These are phyloP conservation scores for Chascanopsetta lugubris DNA, from an alignment of 2,113 vertebrate genomes.

Conservation along the genomic window DNA sequence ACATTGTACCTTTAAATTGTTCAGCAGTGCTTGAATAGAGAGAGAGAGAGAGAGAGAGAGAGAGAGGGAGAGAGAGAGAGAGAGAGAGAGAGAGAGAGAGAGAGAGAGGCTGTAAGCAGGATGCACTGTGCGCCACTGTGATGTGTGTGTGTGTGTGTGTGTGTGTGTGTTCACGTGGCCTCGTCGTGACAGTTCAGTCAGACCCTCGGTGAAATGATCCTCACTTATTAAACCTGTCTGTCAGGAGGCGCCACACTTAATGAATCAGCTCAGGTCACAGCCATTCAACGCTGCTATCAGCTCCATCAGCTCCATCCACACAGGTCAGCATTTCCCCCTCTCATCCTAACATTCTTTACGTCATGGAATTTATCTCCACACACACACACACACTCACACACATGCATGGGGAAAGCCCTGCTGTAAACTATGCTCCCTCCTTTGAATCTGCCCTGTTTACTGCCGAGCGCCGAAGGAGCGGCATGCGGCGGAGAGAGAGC, in stretches of 20 bases:
- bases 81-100: too few relatives aligned
- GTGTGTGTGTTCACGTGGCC: conserved; percentile 38
- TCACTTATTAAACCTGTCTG: conserved; percentile 70
- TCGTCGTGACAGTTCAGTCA: conserved; percentile 45
- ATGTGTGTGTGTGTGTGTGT: conserved; percentile 35
- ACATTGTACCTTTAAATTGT: too few relatives aligned
- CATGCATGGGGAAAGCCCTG: conserved; percentile 24
- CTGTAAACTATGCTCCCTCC: conserved; percentile 27
- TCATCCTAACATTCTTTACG: conserved; percentile 26
- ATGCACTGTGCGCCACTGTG: conserved; percentile 37
- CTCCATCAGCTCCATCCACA: conserved; percentile 29
- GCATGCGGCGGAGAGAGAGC: too few relatives aligned
- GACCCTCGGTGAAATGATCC: conserved; percentile 58
- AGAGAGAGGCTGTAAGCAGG: not conserved
- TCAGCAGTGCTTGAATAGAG: conserved; percentile 25
- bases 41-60: too few relatives aligned
- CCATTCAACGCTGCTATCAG: conserved; percentile 26
- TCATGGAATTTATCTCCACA: conserved; percentile 26
- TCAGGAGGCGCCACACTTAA: conserved; percentile 54
- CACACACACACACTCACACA: not conserved
- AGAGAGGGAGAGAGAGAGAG: too few relatives aligned
- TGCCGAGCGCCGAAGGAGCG: conserved; percentile 7
- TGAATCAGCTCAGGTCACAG: conserved; percentile 62
- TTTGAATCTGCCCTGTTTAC: conserved; percentile 14
- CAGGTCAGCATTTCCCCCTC: conserved; percentile 30